These are phyloP conservation scores for Glyptemys insculpta DNA, from an alignment of 2,797 vertebrate genomes.

Conservation along the genomic window DNA sequence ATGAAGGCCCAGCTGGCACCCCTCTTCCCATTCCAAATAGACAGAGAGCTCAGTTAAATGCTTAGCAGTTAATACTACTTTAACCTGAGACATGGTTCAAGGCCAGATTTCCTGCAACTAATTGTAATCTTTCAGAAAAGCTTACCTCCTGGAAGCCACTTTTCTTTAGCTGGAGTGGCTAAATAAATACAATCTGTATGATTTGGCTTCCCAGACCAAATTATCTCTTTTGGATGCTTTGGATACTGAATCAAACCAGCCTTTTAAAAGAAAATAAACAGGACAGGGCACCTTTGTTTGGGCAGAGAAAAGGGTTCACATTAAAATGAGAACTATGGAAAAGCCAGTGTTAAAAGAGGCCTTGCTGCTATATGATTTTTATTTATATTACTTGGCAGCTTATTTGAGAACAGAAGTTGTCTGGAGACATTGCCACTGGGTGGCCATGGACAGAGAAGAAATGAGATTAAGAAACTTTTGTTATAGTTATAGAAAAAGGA, in stretches of 20 bases:
- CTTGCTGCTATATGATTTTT: not conserved
- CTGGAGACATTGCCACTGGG: not conserved
- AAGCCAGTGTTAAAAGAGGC: conserved; percentile 3
- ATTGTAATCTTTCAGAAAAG: conserved; percentile 40
- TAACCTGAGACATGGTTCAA: conserved; percentile 59
- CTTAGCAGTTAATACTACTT: conserved; percentile 38
- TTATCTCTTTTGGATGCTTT: conserved; percentile 58
- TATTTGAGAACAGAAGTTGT: not conserved
- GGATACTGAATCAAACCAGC: not conserved
- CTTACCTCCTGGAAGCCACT: conserved; percentile 56
- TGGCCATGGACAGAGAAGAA: not conserved
- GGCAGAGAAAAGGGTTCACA: not conserved
- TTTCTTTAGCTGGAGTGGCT: conserved; percentile 34
- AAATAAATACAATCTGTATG: conserved; percentile 58
- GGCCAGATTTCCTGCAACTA: conserved; percentile 56
- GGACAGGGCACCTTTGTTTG: not conserved
- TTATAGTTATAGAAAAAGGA: not conserved
- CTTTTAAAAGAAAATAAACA: conserved; percentile 59
- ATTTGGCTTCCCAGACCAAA: conserved; percentile 42
- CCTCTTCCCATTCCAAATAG: conserved; percentile 19
- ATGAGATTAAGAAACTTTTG: not conserved
- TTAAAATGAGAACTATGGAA: not conserved
- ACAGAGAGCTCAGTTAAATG: conserved; percentile 34
- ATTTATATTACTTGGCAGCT: not conserved
- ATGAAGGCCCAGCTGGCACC: not conserved